These are phyloP conservation scores for Proteles cristata DNA, from an alignment of 2,113 vertebrate species.

Conservation along the genomic window DNA sequence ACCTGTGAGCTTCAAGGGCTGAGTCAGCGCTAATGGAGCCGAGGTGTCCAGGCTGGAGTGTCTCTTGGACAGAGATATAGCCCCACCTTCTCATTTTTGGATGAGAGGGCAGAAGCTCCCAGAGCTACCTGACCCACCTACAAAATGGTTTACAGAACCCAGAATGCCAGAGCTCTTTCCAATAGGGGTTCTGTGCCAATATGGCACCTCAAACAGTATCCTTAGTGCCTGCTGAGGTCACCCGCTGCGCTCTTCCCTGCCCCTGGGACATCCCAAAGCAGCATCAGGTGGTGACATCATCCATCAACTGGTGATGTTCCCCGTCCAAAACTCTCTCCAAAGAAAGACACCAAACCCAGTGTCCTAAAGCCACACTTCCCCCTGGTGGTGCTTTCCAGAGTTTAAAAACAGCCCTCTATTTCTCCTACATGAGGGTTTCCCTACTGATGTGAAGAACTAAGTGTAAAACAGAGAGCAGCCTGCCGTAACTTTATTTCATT, in stretches of 20 bases:
- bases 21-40: neutral
- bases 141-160: neutral
- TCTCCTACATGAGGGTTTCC: neutral
- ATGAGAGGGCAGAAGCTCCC: neutral
- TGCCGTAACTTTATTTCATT: neutral
- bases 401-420: neutral
- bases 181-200: neutral
- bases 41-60: neutral
- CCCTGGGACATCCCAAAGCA: neutral
- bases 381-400: neutral
- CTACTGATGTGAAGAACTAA: neutral
- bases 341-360: neutral
- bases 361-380: neutral
- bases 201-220: neutral
- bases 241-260: neutral
- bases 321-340: neutral
- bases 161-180: neutral
- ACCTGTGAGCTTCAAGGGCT: neutral
- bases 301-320: neutral
- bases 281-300: neutral
- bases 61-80: neutral
- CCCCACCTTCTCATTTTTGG: neutral
- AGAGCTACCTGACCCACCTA: neutral
- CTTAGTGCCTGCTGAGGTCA: neutral
- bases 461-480: neutral